phyloP scores from a whole-genome alignment of 2,888 invertebrate genomes.

The Girardia tigrina region DNA sequence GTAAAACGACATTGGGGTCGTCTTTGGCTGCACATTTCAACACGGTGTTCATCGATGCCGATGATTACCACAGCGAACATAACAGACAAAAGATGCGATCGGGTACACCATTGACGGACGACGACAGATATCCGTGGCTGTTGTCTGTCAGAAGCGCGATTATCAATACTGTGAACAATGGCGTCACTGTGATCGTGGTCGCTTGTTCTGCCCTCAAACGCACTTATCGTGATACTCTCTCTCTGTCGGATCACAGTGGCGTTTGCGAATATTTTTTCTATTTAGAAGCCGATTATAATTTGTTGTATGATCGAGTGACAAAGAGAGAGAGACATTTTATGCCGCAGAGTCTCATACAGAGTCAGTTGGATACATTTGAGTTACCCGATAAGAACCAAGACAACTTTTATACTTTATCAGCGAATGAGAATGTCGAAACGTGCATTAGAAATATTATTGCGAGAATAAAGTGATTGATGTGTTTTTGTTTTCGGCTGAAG shows the following conservation, averaged over 20 bases:
- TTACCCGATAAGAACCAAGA: background rate
- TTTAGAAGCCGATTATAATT: background rate
- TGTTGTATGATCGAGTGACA: background rate
- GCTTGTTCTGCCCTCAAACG: slow-evolving; percentile 25
- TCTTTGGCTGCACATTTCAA: background rate
- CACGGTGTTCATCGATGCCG: background rate
- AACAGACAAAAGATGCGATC: slow-evolving; percentile 19
- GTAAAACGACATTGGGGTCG: background rate
- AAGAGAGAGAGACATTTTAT: slow-evolving; percentile 24
- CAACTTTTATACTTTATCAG: background rate
- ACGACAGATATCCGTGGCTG: slow-evolving; percentile 24
- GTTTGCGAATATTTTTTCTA: background rate
- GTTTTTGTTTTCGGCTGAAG: no score
- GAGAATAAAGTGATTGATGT: no score
- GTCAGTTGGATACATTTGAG: slow-evolving; percentile 25
- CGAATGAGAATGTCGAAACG: background rate
- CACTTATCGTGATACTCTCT: slow-evolving; percentile 15
- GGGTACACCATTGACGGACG: slow-evolving; percentile 11
- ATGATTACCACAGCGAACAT: background rate
- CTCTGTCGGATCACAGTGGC: background rate
- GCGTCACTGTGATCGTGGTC: background rate
- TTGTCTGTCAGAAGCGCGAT: background rate
- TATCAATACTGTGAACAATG: background rate
- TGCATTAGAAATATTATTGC: background rate
- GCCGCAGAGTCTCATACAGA: background rate